Evolutionary conservation across 2,888 invertebrate species (phyloP).

Genomic region (Phalera bucephala): DNA sequence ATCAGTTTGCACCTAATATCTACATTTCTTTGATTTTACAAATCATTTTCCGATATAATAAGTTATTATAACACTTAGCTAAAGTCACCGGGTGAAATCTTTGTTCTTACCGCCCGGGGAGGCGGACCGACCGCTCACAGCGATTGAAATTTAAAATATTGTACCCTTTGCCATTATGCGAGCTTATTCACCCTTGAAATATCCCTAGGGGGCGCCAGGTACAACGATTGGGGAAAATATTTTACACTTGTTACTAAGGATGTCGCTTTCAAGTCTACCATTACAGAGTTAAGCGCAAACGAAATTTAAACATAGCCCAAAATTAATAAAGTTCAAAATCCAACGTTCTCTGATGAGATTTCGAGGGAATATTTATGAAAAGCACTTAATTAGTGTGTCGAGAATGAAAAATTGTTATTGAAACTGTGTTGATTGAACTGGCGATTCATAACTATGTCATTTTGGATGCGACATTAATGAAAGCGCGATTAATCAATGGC

Average conservation of each 20-base stretch:
- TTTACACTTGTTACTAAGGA: constrained; percentile 83
- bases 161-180: constrained; percentile 83
- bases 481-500: constrained; percentile 70
- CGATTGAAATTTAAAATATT: constrained; percentile 84
- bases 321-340: constrained; percentile 45
- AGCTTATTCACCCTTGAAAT: constrained; percentile 84
- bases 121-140: constrained; percentile 76
- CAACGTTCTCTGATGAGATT: constrained; percentile 23
- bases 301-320: constrained; percentile 38
- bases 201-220: constrained; percentile 82
- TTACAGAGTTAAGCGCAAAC: constrained; percentile 42
- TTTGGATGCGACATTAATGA: constrained; percentile 76
- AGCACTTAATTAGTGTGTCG: constrained; percentile 82
- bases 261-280: constrained; percentile 72
- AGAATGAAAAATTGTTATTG: constrained; percentile 82
- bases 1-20: too few species aligned
- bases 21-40: constrained; percentile 26
- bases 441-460: constrained; percentile 80
- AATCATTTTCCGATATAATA: constrained; percentile 57
- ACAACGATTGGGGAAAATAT: constrained; percentile 82
- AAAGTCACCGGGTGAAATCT: constrained; percentile 75
- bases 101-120: constrained; percentile 71
- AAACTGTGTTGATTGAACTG: constrained; percentile 79
- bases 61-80: constrained; percentile 72
- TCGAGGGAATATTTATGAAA: constrained; percentile 72